phyloP scores from a whole-genome alignment of 2,797 vertebrate species.

The Discoglossus pictus region DNA sequence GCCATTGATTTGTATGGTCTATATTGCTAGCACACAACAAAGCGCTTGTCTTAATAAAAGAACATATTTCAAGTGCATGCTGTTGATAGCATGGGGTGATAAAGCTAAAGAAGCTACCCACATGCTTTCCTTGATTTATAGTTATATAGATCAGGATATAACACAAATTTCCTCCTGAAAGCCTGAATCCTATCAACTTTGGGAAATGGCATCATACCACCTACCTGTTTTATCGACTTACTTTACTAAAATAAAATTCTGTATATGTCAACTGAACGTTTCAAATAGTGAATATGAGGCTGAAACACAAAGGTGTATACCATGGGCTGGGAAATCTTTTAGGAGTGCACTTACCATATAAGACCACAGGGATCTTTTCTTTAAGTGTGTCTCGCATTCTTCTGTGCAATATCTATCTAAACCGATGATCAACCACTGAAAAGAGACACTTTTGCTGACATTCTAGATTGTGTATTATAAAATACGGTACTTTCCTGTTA shows the following conservation, averaged over 20 bases:
- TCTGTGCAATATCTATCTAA: too few relatives aligned
- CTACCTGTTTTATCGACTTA: background rate
- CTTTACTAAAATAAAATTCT: background rate
- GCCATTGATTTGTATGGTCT: conserved; percentile 42
- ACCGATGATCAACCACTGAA: too few relatives aligned
- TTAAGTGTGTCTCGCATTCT: too few relatives aligned
- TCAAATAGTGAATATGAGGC: too few relatives aligned
- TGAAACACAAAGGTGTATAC: too few relatives aligned
- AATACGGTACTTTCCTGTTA: too few relatives aligned
- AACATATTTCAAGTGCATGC: conserved; percentile 33
- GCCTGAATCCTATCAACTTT: conserved; percentile 7
- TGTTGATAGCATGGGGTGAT: conserved; percentile 37
- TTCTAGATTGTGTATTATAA: too few relatives aligned
- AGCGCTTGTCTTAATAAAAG: conserved; percentile 42
- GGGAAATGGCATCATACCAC: conserved; percentile 17
- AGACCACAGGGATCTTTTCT: too few relatives aligned
- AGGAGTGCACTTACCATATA: too few relatives aligned
- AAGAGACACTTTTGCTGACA: too few relatives aligned
- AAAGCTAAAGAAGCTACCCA: conserved; percentile 17
- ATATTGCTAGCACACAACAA: conserved; percentile 34
- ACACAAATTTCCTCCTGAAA: conserved; percentile 20
- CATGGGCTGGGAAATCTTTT: too few relatives aligned
- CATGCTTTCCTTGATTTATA: conserved; percentile 3
- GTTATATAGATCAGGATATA: background rate
- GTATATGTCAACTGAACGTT: conserved; percentile 4